A percentile compares a stretch with the other conserved stretches of the same genome.
Conservation (phyloP, 2,797 vertebrate species). For the Sebastes nivosus region DNA sequence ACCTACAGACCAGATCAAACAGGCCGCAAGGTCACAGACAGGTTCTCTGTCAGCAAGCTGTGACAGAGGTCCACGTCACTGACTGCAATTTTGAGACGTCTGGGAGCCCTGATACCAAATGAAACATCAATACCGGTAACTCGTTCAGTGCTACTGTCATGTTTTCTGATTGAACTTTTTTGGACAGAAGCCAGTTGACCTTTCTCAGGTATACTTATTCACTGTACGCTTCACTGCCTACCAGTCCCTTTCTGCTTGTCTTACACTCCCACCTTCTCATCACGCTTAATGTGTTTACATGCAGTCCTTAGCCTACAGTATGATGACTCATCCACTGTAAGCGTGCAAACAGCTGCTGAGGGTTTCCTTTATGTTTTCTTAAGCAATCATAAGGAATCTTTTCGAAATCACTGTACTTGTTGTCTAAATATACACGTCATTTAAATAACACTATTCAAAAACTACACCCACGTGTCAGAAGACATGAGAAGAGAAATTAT, state of each 20-base stretch:
- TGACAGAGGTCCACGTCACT: background rate
- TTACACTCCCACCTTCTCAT: background rate
- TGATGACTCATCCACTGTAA: slow-evolving; percentile 14
- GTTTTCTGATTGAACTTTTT: background rate
- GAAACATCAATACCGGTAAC: background rate
- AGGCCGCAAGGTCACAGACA: background rate
- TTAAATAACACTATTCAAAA: background rate
- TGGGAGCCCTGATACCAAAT: background rate
- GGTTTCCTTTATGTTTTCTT: background rate
- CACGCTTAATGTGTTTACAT: background rate
- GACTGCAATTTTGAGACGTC: background rate
- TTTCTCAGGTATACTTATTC: background rate
- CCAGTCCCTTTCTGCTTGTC: background rate
- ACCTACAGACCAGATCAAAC: background rate
- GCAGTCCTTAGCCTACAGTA: too few species aligned
- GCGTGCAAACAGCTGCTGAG: background rate
- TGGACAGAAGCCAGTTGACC: background rate
- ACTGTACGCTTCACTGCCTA: accelerated
- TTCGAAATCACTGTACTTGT: background rate
- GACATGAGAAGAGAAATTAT: background rate
- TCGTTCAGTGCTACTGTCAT: background rate
- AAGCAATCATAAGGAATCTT: background rate
- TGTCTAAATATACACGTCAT: background rate
- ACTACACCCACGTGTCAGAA: background rate
- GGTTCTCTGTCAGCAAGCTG: background rate